phyloP scores from a whole-genome alignment of 1,140 invertebrate genomes.

The Lordiphosa clarofinis region DNA sequence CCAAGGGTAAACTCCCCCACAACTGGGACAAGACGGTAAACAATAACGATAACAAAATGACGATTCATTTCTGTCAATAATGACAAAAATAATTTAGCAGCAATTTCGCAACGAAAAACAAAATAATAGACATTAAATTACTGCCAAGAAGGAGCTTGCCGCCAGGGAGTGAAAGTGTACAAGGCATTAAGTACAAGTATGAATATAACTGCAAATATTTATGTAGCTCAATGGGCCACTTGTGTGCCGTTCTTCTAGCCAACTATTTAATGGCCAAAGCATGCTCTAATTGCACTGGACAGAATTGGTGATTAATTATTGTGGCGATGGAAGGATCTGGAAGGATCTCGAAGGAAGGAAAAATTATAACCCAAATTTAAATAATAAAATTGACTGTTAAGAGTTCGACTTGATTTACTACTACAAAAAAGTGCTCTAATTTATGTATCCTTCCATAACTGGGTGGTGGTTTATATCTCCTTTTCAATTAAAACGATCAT shows the following conservation, averaged over 20 bases:
- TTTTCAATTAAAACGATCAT: no score
- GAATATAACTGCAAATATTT: slow-evolving; percentile 10
- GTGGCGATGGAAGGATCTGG: background rate
- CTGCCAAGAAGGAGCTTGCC: slow-evolving; percentile 5
- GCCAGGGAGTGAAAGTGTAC: background rate
- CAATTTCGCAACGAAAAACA: slow-evolving; percentile 48
- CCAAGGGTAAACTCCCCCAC: slow-evolving; percentile 7
- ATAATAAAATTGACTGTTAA: no score
- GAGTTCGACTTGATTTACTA: no score
- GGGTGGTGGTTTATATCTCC: no score
- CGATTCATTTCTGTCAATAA: slow-evolving; percentile 76
- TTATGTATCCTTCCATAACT: no score
- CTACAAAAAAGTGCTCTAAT: no score
- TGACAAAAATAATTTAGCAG: slow-evolving; percentile 76
- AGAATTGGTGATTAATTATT: slow-evolving; percentile 12
- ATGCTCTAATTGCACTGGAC: slow-evolving; percentile 40
- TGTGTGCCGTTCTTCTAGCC: slow-evolving; percentile 15
- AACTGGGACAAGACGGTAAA: slow-evolving; percentile 39
- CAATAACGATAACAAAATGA: slow-evolving; percentile 68
- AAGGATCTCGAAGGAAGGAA: no score
- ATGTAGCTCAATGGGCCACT: slow-evolving; percentile 23
- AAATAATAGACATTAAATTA: slow-evolving; percentile 61
- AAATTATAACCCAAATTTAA: no score
- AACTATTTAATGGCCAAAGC: background rate
- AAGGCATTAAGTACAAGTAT: background rate